Percentiles rank a stretch among this genome's conserved stretches.
These are phyloP conservation scores for Archocentrus centrarchus DNA, from an alignment of 2,113 vertebrate species.

Conservation along the genomic window DNA sequence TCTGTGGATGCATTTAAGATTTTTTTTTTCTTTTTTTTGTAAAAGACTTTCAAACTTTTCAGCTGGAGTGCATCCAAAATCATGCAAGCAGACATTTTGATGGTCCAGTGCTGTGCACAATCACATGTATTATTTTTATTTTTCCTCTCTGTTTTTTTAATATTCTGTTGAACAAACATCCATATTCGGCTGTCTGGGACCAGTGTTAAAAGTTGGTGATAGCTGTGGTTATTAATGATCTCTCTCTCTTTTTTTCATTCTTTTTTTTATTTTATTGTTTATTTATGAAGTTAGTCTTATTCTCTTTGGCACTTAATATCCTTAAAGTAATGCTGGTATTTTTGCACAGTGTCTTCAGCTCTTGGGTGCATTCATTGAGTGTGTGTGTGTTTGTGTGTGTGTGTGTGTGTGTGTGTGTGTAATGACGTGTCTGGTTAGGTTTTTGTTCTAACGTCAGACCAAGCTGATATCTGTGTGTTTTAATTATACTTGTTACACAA, in stretches of 20 bases:
- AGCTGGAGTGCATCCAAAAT: background rate
- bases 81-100: background rate
- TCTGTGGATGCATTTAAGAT: background rate
- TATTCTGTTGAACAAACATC: constrained; percentile 1
- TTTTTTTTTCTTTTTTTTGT: no score
- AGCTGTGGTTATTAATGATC: constrained; percentile 43
- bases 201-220: constrained; percentile 23
- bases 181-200: background rate
- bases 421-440: constrained; percentile 65
- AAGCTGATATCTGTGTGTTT: constrained; percentile 48
- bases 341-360: constrained; percentile 77
- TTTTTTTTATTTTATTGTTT: constrained; percentile 65
- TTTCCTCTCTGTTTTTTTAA: background rate
- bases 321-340: constrained; percentile 56
- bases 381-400: constrained; percentile 26
- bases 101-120: constrained; percentile 48
- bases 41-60: background rate
- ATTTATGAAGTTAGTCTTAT: constrained; percentile 78
- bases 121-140: constrained; percentile 16
- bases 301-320: constrained; percentile 70
- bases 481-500: background rate
- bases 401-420: constrained; percentile 1
- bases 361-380: constrained; percentile 5
- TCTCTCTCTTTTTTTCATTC: background rate
- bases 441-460: constrained; percentile 61